phyloP scores from a whole-genome alignment of 2,113 vertebrate species.

The Columbina picui region DNA sequence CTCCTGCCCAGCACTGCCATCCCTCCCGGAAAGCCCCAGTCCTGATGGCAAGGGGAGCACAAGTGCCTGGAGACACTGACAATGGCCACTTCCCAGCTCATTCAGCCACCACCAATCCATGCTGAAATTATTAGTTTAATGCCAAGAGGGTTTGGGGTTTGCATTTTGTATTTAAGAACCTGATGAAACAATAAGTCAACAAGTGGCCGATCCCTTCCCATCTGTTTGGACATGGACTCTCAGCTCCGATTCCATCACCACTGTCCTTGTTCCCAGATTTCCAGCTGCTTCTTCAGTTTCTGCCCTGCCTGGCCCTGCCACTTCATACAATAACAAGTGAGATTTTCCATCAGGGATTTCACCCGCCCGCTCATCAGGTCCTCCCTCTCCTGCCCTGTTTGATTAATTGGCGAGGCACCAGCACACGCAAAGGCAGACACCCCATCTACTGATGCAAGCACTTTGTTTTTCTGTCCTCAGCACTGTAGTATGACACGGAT shows the following conservation, averaged over 20 bases:
- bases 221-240: background rate
- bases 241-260: background rate
- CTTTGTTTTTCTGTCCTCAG: slow-evolving; percentile 31
- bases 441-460: background rate
- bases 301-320: background rate
- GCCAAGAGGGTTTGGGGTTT: background rate
- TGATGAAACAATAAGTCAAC: background rate
- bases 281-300: background rate
- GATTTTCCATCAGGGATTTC: background rate
- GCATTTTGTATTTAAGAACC: background rate
- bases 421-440: rapidly evolving
- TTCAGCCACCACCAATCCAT: background rate
- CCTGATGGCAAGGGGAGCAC: background rate
- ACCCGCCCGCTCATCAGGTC: background rate
- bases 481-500: background rate
- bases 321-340: background rate
- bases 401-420: background rate
- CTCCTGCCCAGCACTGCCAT: background rate
- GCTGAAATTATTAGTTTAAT: background rate
- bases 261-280: background rate
- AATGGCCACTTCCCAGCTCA: background rate
- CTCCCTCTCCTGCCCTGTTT: background rate
- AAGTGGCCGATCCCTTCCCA: background rate
- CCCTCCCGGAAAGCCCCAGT: background rate
- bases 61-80: rapidly evolving